Evolutionary conservation across 2,113 vertebrate species (phyloP), one percentile per base, ranked within the genome.

Genomic region (Otocyon megalotis): DNA sequence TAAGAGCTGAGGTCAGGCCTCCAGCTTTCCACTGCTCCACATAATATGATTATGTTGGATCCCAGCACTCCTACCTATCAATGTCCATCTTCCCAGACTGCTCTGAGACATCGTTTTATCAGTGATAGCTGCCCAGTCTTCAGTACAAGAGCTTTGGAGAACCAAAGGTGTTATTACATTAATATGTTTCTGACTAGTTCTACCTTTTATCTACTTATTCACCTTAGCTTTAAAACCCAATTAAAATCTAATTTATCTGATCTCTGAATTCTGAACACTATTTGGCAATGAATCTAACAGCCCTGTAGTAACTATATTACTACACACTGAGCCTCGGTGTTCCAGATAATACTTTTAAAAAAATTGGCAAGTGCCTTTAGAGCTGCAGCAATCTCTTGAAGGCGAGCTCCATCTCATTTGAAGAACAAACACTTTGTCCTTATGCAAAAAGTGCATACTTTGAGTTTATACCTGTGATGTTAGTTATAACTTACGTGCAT

Each of bases 191-290:
- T 97, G 98, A 98, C 98, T 99, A 99, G 99, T 99, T 99, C 98
- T 96, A 97, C 98, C 98, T 98, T 98, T 98, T 98, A 98, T 98
- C 98, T 99, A 96, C 98, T 98, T 98, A 98, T 98, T 99, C 98
- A 97, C 98, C 98, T 99, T 98, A 98, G 98, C 97, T 98, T 98
- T 98, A 99, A 99, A 99, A 99, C 94, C 93, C 98, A 99, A 99
- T 99, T 99, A 99, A 99, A 99, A 98, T 98, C 98, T 98, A 98
- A 99, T 99, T 99, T 98, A 99, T 99, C 98, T 96, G 95, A 99
- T 99, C 98, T 98, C 98, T 98, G 98, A 97, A 98, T 98, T 95
- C 88, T 95, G 98, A 98, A 98, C 97, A 97, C 95, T 95, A 95
- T 95, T 98, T 97, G 97, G 97, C 97, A 98, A 98, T 81, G 97